Evolutionary conservation across 2,113 vertebrate species (phyloP), one percentile per base, ranked within the genome.

Genomic region (Lasiurus cinereus): DNA sequence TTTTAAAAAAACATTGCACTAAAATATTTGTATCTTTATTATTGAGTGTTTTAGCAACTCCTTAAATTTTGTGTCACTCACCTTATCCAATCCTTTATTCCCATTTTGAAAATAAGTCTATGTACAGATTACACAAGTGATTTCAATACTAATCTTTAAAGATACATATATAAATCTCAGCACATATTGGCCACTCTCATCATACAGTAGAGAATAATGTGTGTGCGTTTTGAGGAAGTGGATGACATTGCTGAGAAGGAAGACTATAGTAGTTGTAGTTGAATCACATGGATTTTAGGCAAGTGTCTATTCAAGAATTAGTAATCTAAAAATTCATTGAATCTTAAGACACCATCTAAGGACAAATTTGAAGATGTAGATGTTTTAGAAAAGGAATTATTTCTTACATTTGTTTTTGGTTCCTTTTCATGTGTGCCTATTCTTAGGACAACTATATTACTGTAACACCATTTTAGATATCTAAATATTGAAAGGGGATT

Each of bases 251-350:
- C 69, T 48, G 18, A 85, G 29, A 74, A 72, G 8, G 1, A 91
- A 84, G 73, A 66, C 21, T 92, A 73, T 4, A 69, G 8, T 66
- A 76, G 70, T 6, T 27, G 7, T 46, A 67, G 8, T 19, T 66
- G 29, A 94, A 78, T 82, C 16, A 27, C 0, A 43, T 74, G 46
- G 83, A 72, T 90, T 31, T 82, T 82, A 90, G 9, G 19, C 33
- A 90, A 70, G 6, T 67, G 16, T 84, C 19, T 93, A 43, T n/a
- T 54, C 2, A 74, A 46, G 89, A 10, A 72, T 48, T 83, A 36
- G 21, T 86, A 86, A 91, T 16, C 22, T 89, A 67, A 94, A 93
- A 89, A 76, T 13, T 89, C 48, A 83, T 22, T 46, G 50, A 69
- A 4, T 83, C 48, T 94, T 39, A 73, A 21, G 52, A 66, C 29